Evolutionary conservation across 2,797 vertebrate species (phyloP).

Genomic region (Gadopsis marmoratus): DNA sequence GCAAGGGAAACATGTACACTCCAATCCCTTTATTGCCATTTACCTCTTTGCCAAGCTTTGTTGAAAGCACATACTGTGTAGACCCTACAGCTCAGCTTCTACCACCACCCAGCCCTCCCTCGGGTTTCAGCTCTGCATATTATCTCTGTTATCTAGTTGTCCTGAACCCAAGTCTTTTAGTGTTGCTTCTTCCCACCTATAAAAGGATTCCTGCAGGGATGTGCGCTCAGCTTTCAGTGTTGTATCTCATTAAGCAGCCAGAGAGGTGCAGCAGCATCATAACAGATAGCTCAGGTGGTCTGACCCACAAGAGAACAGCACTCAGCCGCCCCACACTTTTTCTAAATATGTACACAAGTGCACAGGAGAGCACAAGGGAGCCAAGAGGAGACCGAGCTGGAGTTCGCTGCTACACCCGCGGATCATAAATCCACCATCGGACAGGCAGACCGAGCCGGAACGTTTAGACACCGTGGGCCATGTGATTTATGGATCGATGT

Average conservation of each 20-base stretch:
- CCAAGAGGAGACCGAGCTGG: conserved; percentile 57
- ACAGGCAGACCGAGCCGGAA: conserved; percentile 70
- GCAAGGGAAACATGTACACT: conserved; percentile 70
- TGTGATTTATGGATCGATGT: conserved; percentile 78
- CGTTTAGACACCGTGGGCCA: conserved; percentile 61
- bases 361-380: conserved; percentile 61
- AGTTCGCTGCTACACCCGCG: conserved; percentile 49
- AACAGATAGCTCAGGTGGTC: conserved; percentile 50
- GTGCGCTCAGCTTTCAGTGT: conserved; percentile 21
- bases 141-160: conserved; percentile 44
- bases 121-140: conserved; percentile 43
- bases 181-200: conserved; percentile 66
- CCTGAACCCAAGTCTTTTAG: conserved; percentile 29
- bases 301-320: conserved; percentile 58
- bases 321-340: conserved; percentile 67
- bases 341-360: conserved; percentile 80
- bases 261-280: conserved; percentile 58
- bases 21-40: conserved; percentile 79
- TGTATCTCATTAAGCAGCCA: conserved; percentile 50
- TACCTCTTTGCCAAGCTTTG: conserved; percentile 78
- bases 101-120: conserved; percentile 45
- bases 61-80: conserved; percentile 66
- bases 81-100: conserved; percentile 31
- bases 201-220: conserved; percentile 28
- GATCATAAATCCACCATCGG: conserved; percentile 72